phyloP scores from a whole-genome alignment of 1,140 invertebrate genomes.

The Drosophila eugracilis region DNA sequence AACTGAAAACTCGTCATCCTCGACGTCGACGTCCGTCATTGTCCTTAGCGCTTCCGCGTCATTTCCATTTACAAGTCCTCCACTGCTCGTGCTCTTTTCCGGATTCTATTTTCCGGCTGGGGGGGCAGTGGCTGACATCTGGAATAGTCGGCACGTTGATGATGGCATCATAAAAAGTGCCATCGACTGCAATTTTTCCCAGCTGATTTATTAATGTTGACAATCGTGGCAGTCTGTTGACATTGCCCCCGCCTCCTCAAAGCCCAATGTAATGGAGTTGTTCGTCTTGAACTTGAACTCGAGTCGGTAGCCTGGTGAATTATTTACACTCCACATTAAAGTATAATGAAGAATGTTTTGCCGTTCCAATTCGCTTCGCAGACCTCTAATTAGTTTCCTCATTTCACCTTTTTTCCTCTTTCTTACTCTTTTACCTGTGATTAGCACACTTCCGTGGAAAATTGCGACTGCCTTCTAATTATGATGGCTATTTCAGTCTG shows the following conservation, averaged over 20 bases:
- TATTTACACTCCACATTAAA: constrained; percentile 20
- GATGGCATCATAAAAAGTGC: constrained; percentile 53
- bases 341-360: constrained; percentile 9
- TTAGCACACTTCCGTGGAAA: constrained; percentile 26
- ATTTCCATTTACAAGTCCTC: constrained; percentile 50
- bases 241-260: background rate
- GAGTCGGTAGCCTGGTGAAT: background rate
- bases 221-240: constrained; percentile 18
- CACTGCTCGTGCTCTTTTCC: constrained; percentile 12
- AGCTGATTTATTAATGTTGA: constrained; percentile 59
- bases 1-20: constrained; percentile 42
- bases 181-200: constrained; percentile 49
- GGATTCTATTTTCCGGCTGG: constrained; percentile 31
- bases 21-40: constrained; percentile 53
- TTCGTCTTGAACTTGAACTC: constrained; percentile 1
- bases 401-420: constrained; percentile 2
- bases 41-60: constrained; percentile 52
- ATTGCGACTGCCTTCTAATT: constrained; percentile 20
- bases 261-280: constrained; percentile 13
- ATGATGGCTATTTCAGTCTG: constrained; percentile 12
- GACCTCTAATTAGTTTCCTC: constrained; percentile 31
- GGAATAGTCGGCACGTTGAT: constrained; percentile 23
- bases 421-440: constrained; percentile 24
- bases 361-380: background rate
- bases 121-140: constrained; percentile 39